phyloP scores from a whole-genome alignment of 2,888 invertebrate genomes.

The Ryuthela nishihirai region DNA sequence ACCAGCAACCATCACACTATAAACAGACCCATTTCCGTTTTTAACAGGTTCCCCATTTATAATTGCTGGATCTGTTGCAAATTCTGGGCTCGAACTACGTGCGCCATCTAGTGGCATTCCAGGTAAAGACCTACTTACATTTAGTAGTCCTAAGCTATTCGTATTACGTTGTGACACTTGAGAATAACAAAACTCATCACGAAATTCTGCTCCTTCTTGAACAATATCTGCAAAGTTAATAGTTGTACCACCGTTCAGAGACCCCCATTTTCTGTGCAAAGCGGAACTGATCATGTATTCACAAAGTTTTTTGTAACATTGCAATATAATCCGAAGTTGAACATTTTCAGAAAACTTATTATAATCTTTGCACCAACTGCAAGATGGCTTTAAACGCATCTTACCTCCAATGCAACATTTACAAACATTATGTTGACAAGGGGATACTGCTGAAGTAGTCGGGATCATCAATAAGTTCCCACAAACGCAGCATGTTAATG shows the following conservation, averaged over 20 bases:
- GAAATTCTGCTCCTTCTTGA: conserved; percentile 72
- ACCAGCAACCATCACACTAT: neutral
- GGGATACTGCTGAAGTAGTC: conserved; percentile 68
- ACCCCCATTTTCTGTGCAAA: neutral
- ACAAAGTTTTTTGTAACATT: conserved; percentile 86
- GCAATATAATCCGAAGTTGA: conserved; percentile 71
- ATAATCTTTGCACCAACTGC: conserved; percentile 80
- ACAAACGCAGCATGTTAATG: conserved; percentile 85
- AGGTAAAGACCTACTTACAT: neutral
- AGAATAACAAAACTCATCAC: conserved; percentile 60
- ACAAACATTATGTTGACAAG: conserved; percentile 87
- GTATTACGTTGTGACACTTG: no score
- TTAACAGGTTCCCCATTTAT: neutral
- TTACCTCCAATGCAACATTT: conserved; percentile 76
- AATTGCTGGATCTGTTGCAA: neutral
- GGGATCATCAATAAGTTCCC: conserved; percentile 77
- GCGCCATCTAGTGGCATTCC: neutral
- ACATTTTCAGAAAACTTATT: conserved; percentile 76
- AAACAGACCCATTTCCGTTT: neutral
- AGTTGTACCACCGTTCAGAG: conserved; percentile 51
- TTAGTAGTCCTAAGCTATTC: neutral
- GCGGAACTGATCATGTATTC: conserved; percentile 64
- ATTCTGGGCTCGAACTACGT: neutral
- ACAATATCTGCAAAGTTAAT: conserved; percentile 68
- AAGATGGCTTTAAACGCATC: conserved; percentile 78